Base-by-base conservation (phyloP, 2,888 invertebrate genomes). In the Acronicta alni region DNA sequence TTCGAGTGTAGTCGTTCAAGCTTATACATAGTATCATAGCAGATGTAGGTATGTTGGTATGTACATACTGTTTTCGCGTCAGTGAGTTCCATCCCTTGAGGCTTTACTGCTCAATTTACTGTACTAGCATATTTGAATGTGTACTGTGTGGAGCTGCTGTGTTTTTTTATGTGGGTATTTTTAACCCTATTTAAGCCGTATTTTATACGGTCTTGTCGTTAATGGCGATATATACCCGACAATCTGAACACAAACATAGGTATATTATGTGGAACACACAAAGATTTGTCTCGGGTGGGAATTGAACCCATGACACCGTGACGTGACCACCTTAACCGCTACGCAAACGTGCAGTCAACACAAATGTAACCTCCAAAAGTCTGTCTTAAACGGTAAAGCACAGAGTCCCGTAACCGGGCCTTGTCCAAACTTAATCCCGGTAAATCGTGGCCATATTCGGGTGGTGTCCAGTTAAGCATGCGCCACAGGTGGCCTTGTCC, bases 351-450 rank as follows among this genome's bases (percentile, higher is more conserved):
- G n/a, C n/a, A n/a, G n/a, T n/a, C 47, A 54, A 69, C 66, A 59
- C 55, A 63, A 73, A 77, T 71, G 63, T 62, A 39, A 48, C 47
- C 54, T 17, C 15, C 41, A 20, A 72, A 53, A 52, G 35, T 63
- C 30, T 23, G 48, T 44, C 68, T 73, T 73, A 73, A 56, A 52
- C 37, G 72, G 72, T 67, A 49, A 59, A 49, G 72, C 39, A 26
- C 35, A 18, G 35, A 59, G 56, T 38, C 43, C 63, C 63, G 57
- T 71, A 53, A 67, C 70, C 57, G 66, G 68, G 71, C 58, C 57
- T 52, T 74, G 74, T 67, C 66, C 64, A 52, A 48, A 16, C 51
- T 53, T 76, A 76, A 76, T 75, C 75, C 72, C 57, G 66, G 69
- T 60, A 69, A 76, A 75, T 61, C 75, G 58, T 60, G 61, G 57